phyloP scores from a whole-genome alignment of 2,113 vertebrate genomes.

The Paramisgurnus dabryanus region DNA sequence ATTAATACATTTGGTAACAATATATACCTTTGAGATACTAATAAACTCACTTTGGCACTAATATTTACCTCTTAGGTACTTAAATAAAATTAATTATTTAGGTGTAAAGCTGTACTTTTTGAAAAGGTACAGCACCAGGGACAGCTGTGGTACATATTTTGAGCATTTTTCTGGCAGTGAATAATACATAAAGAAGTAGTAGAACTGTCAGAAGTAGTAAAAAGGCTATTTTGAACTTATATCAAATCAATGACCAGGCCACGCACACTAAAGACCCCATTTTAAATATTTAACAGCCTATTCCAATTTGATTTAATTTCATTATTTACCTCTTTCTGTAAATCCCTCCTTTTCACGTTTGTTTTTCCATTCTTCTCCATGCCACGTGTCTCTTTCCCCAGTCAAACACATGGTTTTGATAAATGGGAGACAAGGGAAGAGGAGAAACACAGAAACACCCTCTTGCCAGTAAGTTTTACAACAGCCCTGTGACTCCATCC shows the following conservation, averaged over 20 bases:
- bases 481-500: slow-evolving; percentile 73
- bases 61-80: no score
- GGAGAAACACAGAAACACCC: slow-evolving; percentile 67
- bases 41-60: no score
- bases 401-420: slow-evolving; percentile 75
- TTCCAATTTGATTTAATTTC: neutral
- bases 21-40: no score
- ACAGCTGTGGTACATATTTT: no score
- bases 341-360: slow-evolving; percentile 20
- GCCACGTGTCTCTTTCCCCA: slow-evolving; percentile 69
- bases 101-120: no score
- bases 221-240: neutral
- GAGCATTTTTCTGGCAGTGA: no score
- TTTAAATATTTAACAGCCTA: neutral
- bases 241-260: neutral
- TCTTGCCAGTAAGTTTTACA: slow-evolving; percentile 78
- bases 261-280: neutral
- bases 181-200: no score
- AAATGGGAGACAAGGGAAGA: slow-evolving; percentile 66
- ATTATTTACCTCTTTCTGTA: neutral
- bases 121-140: no score
- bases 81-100: no score
- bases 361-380: slow-evolving; percentile 53
- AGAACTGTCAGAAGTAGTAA: no score
- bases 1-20: no score